phyloP scores from a whole-genome alignment of 2,797 vertebrate genomes.

The Sitta carolinensis region DNA sequence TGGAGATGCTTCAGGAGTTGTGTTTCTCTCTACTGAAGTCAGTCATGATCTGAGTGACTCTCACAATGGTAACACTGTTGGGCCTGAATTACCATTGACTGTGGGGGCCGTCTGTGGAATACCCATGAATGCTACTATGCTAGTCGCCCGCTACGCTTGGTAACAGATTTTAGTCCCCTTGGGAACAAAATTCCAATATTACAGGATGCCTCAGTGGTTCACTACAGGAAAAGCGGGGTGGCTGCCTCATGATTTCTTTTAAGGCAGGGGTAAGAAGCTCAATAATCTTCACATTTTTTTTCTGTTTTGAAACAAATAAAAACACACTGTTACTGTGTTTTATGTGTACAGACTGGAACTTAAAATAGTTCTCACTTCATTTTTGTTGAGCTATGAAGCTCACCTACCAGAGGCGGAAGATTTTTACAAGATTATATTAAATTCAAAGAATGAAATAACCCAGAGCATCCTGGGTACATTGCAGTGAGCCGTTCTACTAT shows the following conservation, averaged over 20 bases:
- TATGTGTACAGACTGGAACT: background rate
- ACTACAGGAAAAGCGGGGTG: background rate
- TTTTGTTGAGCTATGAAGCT: background rate
- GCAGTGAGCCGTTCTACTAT: background rate
- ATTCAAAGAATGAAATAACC: background rate
- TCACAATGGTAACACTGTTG: background rate
- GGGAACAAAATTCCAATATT: background rate
- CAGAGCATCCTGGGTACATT: background rate
- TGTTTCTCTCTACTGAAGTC: background rate
- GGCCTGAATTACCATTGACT: background rate
- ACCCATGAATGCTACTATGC: rapidly evolving
- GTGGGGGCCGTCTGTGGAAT: background rate
- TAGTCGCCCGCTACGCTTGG: background rate
- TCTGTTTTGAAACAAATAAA: background rate
- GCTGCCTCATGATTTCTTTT: background rate
- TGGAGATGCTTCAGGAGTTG: background rate
- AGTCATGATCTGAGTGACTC: background rate
- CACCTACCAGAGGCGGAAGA: background rate
- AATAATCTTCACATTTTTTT: background rate
- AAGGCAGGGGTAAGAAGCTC: background rate
- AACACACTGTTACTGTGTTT: background rate
- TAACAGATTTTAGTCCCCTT: background rate
- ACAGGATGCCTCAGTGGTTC: background rate
- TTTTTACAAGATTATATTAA: background rate
- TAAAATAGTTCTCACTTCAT: background rate